phyloP scores from a whole-genome alignment of 2,113 vertebrate genomes.

The Tychaedon coryphoeus region DNA sequence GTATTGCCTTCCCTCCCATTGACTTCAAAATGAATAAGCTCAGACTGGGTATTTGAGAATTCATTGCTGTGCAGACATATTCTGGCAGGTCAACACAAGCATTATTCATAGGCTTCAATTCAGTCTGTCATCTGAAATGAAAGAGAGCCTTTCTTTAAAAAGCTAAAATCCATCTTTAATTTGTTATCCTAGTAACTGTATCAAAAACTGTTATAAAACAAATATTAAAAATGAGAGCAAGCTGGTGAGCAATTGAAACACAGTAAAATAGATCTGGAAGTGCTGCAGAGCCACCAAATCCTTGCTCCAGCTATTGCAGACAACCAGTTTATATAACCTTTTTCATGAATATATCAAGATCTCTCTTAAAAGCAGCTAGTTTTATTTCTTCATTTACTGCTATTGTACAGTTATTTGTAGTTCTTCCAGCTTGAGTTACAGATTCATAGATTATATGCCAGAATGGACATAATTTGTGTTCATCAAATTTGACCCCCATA shows the following conservation, averaged over 20 bases:
- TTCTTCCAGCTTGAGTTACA: slow-evolving; percentile 24
- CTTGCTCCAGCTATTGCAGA: not conserved
- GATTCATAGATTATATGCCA: not conserved
- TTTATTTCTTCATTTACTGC: slow-evolving; percentile 13
- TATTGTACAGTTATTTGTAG: not conserved
- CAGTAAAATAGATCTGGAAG: slow-evolving; percentile 4
- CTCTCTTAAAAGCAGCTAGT: not conserved
- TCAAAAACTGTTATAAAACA: slow-evolving; percentile 35
- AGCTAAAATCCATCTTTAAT: slow-evolving; percentile 53
- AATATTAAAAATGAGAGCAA: slow-evolving; percentile 7
- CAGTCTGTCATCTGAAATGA: slow-evolving; percentile 58
- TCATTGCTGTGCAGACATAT: slow-evolving; percentile 41
- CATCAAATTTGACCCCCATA: slow-evolving; percentile 14
- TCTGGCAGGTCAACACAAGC: slow-evolving; percentile 63
- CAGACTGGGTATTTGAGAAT: slow-evolving; percentile 54
- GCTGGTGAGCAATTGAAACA: not conserved
- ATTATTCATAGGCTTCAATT: slow-evolving; percentile 58
- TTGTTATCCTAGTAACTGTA: slow-evolving; percentile 45
- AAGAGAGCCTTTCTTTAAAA: slow-evolving; percentile 46
- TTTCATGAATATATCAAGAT: not conserved
- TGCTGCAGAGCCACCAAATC: not conserved
- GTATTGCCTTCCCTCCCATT: slow-evolving; percentile 32
- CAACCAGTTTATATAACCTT: not conserved
- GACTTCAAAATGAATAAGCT: slow-evolving; percentile 55
- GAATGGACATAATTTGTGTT: not conserved